phyloP scores from a whole-genome alignment of 2,888 invertebrate species.

The Julus scanicus region DNA sequence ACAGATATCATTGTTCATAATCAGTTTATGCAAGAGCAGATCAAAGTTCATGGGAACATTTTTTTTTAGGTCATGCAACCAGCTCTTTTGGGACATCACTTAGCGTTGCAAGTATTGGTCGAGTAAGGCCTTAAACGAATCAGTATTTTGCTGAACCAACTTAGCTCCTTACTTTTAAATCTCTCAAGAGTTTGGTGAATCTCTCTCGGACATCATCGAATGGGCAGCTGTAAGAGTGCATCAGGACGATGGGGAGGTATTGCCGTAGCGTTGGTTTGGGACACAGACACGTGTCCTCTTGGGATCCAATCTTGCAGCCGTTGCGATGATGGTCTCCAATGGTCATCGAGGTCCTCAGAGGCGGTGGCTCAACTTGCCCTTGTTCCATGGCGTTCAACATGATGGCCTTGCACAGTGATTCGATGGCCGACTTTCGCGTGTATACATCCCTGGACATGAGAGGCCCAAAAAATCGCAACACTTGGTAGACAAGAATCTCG shows the following conservation, averaged over 20 bases:
- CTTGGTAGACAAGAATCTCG: not conserved
- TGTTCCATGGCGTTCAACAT: slow-evolving; percentile 17
- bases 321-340: not conserved
- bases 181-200: slow-evolving; percentile 17
- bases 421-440: not conserved
- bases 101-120: too few relatives aligned
- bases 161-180: slow-evolving; percentile 19
- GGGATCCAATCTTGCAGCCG: not conserved
- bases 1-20: too few relatives aligned
- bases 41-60: too few relatives aligned
- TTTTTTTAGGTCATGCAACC: too few relatives aligned
- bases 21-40: too few relatives aligned
- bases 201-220: not conserved
- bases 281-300: not conserved
- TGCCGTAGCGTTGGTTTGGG: not conserved
- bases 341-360: not conserved
- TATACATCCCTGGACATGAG: not conserved
- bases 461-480: not conserved
- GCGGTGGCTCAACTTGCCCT: not conserved
- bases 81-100: too few relatives aligned
- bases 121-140: too few relatives aligned
- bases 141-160: too few relatives aligned
- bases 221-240: slow-evolving; percentile 18
- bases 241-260: slow-evolving; percentile 13
- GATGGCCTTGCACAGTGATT: slow-evolving; percentile 1